Base-by-base conservation (phyloP, 2,888 invertebrate species). In the Pseudococcus viburni region DNA sequence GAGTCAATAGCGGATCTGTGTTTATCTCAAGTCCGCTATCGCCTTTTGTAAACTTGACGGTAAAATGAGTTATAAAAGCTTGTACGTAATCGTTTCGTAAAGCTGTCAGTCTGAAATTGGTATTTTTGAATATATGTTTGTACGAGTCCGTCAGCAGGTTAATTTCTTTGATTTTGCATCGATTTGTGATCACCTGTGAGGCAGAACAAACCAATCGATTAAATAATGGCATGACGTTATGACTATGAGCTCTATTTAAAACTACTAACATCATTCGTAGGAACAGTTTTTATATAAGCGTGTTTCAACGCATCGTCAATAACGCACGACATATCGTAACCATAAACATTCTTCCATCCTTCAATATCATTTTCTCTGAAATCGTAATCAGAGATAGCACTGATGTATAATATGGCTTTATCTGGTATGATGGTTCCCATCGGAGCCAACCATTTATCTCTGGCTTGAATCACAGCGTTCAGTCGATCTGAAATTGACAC, bases 311-410 rank as follows among this genome's bases (percentile, higher is more conserved):
- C 55, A 39, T 83, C 83, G n/a, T 80, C 88, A 4, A 42, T 59
- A n/a, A 80, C 55, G 15, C 33, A 80, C 11, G 88, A 88, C 59
- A 88, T 80, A 51, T 88, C 59, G 83, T 80, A 83, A 9, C 88
- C 88, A 15, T 80, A 88, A 4, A 83, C 88, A 39, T 88, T 83
- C 17, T 88, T 88, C 88, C 88, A 88, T n/a, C 19, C 8, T 19
- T 88, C 88, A 1, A 88, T 83, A 55, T 59, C 12, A 19, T 88
- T 26, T 19, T 88, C 88, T 51, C 59, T 22, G 15, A 55, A 88
- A 19, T 88, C 42, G 15, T 59, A 17, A 33, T 88, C 88, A 17
- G 88, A 73, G 7, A 88, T 80, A 8, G 51, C 88, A 39, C 22
- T 83, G 0, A 80, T 55, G 22, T 80, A 88, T 15, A 88, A 83